A percentile compares a stretch with the other conserved stretches of the same genome.
Conservation (phyloP, 2,797 vertebrate genomes). For the Hemibagrus guttatus region DNA sequence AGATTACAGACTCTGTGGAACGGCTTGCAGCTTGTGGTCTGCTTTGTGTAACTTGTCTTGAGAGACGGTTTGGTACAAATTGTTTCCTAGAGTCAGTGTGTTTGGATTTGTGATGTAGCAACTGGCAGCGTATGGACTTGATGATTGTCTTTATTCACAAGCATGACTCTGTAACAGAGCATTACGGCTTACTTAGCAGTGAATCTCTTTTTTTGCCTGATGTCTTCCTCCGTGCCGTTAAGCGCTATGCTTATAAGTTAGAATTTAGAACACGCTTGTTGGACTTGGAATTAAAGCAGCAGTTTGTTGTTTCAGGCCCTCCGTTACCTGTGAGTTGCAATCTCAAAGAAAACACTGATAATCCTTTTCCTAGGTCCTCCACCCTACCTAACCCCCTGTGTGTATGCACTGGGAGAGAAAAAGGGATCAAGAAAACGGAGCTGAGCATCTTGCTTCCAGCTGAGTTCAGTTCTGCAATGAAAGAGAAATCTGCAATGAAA, state of each 20-base stretch:
- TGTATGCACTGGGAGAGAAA: neutral
- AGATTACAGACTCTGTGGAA: conserved; percentile 33
- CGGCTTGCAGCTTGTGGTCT: conserved; percentile 42
- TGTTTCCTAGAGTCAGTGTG: conserved; percentile 41
- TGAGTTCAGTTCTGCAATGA: neutral
- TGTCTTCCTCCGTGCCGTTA: neutral
- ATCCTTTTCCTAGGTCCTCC: neutral
- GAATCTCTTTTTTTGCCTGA: neutral
- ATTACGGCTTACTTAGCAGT: conserved; percentile 34
- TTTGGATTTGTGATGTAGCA: conserved; percentile 54
- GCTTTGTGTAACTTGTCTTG: conserved; percentile 54
- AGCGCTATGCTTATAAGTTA: neutral
- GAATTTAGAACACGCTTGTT: neutral
- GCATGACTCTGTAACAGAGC: neutral
- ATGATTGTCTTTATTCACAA: conserved; percentile 15
- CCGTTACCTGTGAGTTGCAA: neutral
- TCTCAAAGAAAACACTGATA: conserved; percentile 3
- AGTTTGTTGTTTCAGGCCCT: conserved; percentile 1
- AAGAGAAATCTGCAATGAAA: neutral
- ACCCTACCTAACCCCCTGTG: neutral
- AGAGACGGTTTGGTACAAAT: conserved; percentile 42
- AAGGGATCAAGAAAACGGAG: neutral
- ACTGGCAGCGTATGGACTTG: conserved; percentile 36
- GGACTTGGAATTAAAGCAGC: conserved; percentile 1
- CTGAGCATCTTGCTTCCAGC: neutral